phyloP scores from a whole-genome alignment of 2,888 invertebrate species.

The Danaus chrysippus region DNA sequence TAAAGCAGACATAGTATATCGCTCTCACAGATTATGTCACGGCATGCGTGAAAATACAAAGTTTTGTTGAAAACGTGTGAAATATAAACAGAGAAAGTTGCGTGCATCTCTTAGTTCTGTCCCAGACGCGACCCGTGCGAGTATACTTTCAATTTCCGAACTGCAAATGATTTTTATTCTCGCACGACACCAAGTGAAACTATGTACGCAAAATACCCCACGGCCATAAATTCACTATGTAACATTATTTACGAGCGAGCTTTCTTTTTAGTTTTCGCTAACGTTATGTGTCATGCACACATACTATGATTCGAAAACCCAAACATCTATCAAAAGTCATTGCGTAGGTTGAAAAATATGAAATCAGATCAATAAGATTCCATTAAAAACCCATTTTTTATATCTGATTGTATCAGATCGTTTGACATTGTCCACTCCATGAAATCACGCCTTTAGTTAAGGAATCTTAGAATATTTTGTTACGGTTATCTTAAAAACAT shows the following conservation, averaged over 20 bases:
- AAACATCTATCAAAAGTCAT: too few relatives aligned
- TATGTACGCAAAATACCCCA: slow-evolving; percentile 1
- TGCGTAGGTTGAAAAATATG: too few relatives aligned
- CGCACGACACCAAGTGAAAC: slow-evolving; percentile 6
- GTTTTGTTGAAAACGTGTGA: slow-evolving; percentile 65
- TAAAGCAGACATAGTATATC: background rate
- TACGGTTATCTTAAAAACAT: too few relatives aligned
- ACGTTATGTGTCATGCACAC: background rate
- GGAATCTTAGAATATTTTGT: too few relatives aligned
- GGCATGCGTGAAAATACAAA: slow-evolving; percentile 36
- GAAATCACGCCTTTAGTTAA: too few relatives aligned
- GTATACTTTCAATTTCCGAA: slow-evolving; percentile 15
- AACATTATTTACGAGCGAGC: background rate
- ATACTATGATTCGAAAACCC: too few relatives aligned
- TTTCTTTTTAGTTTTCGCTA: background rate
- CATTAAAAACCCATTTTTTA: too few relatives aligned
- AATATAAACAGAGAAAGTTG: slow-evolving; percentile 62
- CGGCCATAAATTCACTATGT: slow-evolving; percentile 5
- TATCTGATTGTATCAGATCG: too few relatives aligned
- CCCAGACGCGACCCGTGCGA: slow-evolving; percentile 2
- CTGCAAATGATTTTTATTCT: slow-evolving; percentile 13
- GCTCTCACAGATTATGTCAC: slow-evolving; percentile 40
- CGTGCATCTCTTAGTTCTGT: slow-evolving; percentile 6
- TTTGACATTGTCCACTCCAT: too few relatives aligned
- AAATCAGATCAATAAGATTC: too few relatives aligned